Evolutionary conservation across 2,113 vertebrate genomes (phyloP).

Genomic region (Corythaixoides concolor): DNA sequence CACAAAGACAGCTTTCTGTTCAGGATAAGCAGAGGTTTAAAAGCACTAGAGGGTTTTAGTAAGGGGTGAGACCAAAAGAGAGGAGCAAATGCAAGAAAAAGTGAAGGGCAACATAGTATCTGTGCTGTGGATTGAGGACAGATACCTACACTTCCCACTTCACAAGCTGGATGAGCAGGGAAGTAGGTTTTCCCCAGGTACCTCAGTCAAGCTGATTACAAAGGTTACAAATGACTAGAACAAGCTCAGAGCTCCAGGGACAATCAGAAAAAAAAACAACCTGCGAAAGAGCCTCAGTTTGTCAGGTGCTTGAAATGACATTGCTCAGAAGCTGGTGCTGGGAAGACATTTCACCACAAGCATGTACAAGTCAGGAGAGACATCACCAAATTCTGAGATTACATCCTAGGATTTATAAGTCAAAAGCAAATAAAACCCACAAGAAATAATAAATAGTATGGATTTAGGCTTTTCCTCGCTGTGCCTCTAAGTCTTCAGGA

Average conservation of each 20-base stretch:
- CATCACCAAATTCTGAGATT: neutral
- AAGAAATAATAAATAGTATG: neutral
- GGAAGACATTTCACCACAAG: neutral
- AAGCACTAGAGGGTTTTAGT: neutral
- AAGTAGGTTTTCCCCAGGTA: neutral
- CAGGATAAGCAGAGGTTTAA: neutral
- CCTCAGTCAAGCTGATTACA: neutral
- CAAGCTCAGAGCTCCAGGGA: neutral
- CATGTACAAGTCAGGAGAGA: neutral
- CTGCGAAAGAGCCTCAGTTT: neutral
- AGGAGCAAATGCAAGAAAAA: neutral
- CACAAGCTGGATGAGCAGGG: neutral
- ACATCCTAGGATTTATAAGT: neutral
- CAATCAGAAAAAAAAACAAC: neutral
- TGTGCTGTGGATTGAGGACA: neutral
- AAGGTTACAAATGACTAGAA: conserved; percentile 29
- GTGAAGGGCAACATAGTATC: neutral
- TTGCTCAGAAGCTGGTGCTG: neutral
- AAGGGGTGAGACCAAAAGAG: neutral
- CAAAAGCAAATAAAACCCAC: neutral
- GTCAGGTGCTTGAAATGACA: neutral
- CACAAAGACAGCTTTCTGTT: neutral
- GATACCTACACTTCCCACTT: neutral
- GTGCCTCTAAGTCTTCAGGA: neutral
- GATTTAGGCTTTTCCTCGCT: neutral